phyloP scores from a whole-genome alignment of 2,888 invertebrate species.

The Unio pictorum region DNA sequence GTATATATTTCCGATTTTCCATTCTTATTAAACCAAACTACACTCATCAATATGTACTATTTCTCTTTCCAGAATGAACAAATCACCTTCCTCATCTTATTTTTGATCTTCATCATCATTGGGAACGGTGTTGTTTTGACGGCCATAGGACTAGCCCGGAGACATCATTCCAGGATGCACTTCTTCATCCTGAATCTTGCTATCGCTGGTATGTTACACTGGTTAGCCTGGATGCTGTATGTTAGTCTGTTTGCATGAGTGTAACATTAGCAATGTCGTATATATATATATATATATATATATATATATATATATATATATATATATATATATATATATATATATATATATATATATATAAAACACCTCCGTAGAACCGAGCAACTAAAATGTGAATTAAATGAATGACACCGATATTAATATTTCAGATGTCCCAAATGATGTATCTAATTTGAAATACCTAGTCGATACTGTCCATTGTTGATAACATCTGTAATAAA shows the following conservation, averaged over 20 bases:
- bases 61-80: slow-evolving; percentile 83
- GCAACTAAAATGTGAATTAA: no score
- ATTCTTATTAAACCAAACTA: background rate
- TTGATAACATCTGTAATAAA: no score
- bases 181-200: slow-evolving; percentile 96
- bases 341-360: background rate
- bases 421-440: no score
- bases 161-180: slow-evolving; percentile 91
- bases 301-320: slow-evolving; percentile 2
- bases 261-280: background rate
- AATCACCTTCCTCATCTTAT: slow-evolving; percentile 87
- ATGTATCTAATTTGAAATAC: no score
- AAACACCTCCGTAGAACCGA: background rate
- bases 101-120: slow-evolving; percentile 87
- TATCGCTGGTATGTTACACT: slow-evolving; percentile 82
- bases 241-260: no score
- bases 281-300: background rate
- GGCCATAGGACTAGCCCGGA: slow-evolving; percentile 83
- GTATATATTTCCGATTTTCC: no score
- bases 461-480: no score
- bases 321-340: slow-evolving; percentile 5
- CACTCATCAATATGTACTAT: slow-evolving; percentile 1
- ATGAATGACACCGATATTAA: no score
- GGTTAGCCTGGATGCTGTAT: no score
- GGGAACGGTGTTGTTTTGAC: slow-evolving; percentile 91